Evolutionary conservation across 1,140 invertebrate genomes (phyloP).

Genomic region (Aethina tumida): DNA sequence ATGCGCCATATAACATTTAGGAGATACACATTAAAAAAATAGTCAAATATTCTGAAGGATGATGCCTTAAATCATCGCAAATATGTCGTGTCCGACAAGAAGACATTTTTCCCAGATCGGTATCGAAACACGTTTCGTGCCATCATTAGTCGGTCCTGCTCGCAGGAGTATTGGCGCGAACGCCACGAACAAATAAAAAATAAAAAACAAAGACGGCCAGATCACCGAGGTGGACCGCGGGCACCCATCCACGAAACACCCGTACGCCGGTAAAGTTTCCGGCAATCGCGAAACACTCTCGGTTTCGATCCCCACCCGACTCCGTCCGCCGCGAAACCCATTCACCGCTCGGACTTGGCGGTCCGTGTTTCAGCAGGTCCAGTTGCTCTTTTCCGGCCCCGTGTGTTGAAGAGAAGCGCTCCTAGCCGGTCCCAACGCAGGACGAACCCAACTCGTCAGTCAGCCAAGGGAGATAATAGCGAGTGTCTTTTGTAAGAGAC

Average conservation of each 20-base stretch:
- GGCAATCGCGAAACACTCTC: slow-evolving; percentile 29
- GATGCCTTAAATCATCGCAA: too few species aligned
- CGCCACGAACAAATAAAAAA: slow-evolving; percentile 12
- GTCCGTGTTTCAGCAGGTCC: slow-evolving; percentile 19
- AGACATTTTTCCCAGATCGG: too few species aligned
- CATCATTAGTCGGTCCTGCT: too few species aligned
- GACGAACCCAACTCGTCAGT: not conserved
- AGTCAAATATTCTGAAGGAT: too few species aligned
- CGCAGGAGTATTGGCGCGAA: not conserved
- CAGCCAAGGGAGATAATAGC: not conserved
- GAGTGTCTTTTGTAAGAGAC: slow-evolving; percentile 4
- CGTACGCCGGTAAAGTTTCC: slow-evolving; percentile 21
- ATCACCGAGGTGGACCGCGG: not conserved
- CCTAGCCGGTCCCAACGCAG: slow-evolving; percentile 10
- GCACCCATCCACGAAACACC: too few species aligned
- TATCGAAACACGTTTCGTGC: too few species aligned
- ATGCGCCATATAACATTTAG: not conserved
- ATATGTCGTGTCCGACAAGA: too few species aligned
- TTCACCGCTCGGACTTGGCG: slow-evolving; percentile 21
- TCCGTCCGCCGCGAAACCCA: slow-evolving; percentile 19
- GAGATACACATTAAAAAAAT: not conserved
- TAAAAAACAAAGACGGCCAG: slow-evolving; percentile 7
- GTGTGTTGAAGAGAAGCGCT: slow-evolving; percentile 24
- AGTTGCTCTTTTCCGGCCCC: slow-evolving; percentile 33
- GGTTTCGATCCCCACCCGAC: slow-evolving; percentile 18